These are phyloP conservation scores for Therioaphis trifolii DNA, from an alignment of 2,888 invertebrate species.

Conservation along the genomic window DNA sequence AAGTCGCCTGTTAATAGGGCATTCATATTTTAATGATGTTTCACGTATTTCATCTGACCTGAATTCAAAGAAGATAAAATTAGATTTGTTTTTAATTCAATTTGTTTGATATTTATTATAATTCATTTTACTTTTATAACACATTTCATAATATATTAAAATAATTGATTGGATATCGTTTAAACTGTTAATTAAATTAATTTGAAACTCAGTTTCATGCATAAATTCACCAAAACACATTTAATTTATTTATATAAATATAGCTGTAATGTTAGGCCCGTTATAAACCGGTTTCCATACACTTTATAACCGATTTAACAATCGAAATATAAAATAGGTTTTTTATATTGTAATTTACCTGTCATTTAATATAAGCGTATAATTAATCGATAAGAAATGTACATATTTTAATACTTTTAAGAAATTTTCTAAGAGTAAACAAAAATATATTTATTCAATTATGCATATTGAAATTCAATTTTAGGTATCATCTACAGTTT, in stretches of 20 bases:
- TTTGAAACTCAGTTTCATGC: not conserved
- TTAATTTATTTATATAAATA: conserved; percentile 33
- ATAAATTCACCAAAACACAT: not conserved
- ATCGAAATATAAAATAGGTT: not conserved
- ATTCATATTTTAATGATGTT: conserved; percentile 29
- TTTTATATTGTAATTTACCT: not conserved
- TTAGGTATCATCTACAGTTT: too few species aligned
- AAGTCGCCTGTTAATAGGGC: conserved; percentile 26
- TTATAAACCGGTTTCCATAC: conserved; percentile 4
- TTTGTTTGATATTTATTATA: not conserved
- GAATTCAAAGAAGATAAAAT: conserved; percentile 30
- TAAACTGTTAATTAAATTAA: conserved; percentile 20
- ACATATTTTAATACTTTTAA: too few species aligned
- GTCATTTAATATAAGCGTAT: too few species aligned
- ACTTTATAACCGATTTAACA: not conserved
- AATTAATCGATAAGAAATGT: too few species aligned
- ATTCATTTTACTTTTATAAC: not conserved
- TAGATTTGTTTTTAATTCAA: conserved; percentile 39
- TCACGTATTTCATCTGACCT: conserved; percentile 33
- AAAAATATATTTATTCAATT: too few species aligned
- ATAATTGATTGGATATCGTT: not conserved
- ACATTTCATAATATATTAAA: not conserved
- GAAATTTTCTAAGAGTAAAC: too few species aligned
- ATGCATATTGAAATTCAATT: too few species aligned
- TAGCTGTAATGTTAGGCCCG: conserved; percentile 7